phyloP scores from a whole-genome alignment of 1,140 invertebrate species.

The Pseudomyrmex cubaensis region DNA sequence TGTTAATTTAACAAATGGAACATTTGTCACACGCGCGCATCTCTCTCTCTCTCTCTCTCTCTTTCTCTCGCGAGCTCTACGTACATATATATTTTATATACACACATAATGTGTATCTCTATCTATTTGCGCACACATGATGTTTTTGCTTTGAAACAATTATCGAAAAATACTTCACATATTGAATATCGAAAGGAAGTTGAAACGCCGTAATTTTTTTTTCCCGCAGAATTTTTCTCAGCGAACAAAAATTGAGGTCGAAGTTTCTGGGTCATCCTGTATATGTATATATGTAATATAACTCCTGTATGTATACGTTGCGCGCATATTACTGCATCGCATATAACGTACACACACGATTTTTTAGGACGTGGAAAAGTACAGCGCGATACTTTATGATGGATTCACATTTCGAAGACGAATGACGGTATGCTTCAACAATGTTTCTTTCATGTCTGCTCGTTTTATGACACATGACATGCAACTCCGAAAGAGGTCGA shows the following conservation, averaged over 20 bases:
- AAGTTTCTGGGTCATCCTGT: neutral
- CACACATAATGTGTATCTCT: no score
- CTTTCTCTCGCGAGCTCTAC: no score
- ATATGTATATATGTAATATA: neutral
- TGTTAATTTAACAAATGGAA: constrained; percentile 49
- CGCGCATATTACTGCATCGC: constrained; percentile 2
- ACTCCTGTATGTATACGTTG: neutral
- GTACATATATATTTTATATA: no score
- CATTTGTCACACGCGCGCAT: neutral
- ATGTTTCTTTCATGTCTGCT: constrained; percentile 60
- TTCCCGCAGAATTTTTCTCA: neutral
- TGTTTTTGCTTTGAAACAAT: no score
- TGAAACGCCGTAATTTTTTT: neutral
- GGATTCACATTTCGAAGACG: constrained; percentile 48
- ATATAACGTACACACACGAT: neutral
- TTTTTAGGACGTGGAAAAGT: constrained; percentile 35
- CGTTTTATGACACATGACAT: constrained; percentile 46
- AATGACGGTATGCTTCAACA: constrained; percentile 49
- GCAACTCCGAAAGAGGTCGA: constrained; percentile 58
- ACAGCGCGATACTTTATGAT: constrained; percentile 47
- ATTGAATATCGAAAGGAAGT: neutral
- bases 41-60: no score
- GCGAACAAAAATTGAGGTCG: neutral
- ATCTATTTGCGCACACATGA: no score
- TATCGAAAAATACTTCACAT: constrained; percentile 1